These are phyloP conservation scores for Amiota minor DNA, from an alignment of 2,888 invertebrate species.

Conservation along the genomic window DNA sequence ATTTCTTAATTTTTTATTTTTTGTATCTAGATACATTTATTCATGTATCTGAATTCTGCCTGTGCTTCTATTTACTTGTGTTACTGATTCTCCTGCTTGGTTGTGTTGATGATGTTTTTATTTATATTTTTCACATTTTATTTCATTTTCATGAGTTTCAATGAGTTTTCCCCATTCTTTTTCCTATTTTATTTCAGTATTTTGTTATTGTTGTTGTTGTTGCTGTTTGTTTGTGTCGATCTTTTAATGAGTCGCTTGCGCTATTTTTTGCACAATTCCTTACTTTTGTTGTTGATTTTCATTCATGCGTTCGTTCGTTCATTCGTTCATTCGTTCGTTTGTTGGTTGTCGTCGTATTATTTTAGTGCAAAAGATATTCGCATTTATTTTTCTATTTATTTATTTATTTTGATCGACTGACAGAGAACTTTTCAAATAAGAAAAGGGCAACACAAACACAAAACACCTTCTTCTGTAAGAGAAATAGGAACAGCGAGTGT, in stretches of 20 bases:
- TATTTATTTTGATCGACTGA: too few species aligned
- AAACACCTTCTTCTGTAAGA: background rate
- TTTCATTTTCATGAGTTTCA: constrained; percentile 31
- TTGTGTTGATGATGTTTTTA: constrained; percentile 10
- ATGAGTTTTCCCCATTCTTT: constrained; percentile 20
- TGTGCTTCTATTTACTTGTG: background rate
- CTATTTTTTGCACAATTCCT: constrained; percentile 56
- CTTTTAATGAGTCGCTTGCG: constrained; percentile 59
- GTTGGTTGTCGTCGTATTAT: too few species aligned
- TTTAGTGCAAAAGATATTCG: too few species aligned
- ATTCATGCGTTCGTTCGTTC: constrained; percentile 2
- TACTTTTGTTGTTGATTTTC: constrained; percentile 23
- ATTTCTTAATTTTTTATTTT: background rate
- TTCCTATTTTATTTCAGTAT: constrained; percentile 29
- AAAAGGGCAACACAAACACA: constrained; percentile 3
- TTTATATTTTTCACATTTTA: constrained; percentile 15
- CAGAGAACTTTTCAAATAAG: too few species aligned
- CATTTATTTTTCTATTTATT: too few species aligned
- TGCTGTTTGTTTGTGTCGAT: constrained; percentile 39
- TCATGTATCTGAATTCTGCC: background rate
- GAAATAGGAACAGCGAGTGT: too few species aligned
- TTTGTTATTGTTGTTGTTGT: constrained; percentile 39
- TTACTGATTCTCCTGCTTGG: background rate
- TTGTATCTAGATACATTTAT: background rate
- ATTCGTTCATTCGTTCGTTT: background rate